Evolutionary conservation across 1,140 invertebrate species (phyloP).

Genomic region (Drosophila subobscura): DNA sequence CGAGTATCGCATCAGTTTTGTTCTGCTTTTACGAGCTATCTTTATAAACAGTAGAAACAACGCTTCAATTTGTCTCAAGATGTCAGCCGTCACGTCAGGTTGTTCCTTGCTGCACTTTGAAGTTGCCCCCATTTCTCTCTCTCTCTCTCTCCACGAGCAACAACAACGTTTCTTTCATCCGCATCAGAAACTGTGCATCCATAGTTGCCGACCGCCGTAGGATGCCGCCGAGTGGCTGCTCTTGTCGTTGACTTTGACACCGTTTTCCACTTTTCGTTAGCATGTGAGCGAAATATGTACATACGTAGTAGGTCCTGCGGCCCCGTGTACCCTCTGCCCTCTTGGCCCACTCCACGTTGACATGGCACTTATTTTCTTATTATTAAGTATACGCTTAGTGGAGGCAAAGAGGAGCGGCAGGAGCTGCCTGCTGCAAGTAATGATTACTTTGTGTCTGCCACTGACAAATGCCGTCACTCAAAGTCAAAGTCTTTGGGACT

Average conservation of each 20-base stretch:
- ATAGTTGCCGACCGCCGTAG: no score
- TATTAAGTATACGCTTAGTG: conserved; percentile 81
- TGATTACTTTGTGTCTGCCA: conserved; percentile 80
- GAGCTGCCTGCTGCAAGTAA: conserved; percentile 49
- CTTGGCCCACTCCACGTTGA: conserved; percentile 30
- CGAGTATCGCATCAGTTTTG: conserved; percentile 1
- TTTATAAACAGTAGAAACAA: conserved; percentile 48
- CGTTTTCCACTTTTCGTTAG: conserved; percentile 78
- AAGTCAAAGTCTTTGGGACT: conserved; percentile 59
- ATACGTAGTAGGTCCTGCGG: neutral
- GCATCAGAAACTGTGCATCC: conserved; percentile 11
- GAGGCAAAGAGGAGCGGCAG: conserved; percentile 9
- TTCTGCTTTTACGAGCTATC: neutral
- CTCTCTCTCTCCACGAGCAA: neutral
- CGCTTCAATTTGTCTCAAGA: conserved; percentile 76
- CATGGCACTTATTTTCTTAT: conserved; percentile 80
- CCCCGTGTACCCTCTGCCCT: conserved; percentile 4
- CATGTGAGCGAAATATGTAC: conserved; percentile 40
- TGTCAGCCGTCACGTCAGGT: conserved; percentile 66
- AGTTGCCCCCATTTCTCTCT: conserved; percentile 31
- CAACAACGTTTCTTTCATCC: conserved; percentile 33
- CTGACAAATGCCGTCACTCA: conserved; percentile 81
- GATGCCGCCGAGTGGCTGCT: conserved; percentile 11
- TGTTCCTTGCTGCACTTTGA: conserved; percentile 40
- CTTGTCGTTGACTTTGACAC: conserved; percentile 75